phyloP scores from a whole-genome alignment of 2,888 invertebrate genomes.

The Alsophila aescularia region DNA sequence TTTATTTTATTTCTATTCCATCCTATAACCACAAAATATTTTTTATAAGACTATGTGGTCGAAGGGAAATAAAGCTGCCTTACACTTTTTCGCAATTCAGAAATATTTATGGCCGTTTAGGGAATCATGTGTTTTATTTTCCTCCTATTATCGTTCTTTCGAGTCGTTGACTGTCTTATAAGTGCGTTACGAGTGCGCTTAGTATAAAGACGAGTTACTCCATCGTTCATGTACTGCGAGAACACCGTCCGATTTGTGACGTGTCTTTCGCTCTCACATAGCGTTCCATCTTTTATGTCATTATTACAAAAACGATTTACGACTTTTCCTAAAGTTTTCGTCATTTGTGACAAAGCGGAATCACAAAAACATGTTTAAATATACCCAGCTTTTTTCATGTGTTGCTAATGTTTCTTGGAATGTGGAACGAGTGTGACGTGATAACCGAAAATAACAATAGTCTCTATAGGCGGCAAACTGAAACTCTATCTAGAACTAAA shows the following conservation, averaged over 20 bases:
- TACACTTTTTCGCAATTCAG: too few relatives aligned
- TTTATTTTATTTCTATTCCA: too few relatives aligned
- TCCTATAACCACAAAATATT: too few relatives aligned
- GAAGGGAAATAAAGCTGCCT: too few relatives aligned
- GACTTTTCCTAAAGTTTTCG: slow-evolving; percentile 26
- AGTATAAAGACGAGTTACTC: neutral
- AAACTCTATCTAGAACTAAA: slow-evolving; percentile 10
- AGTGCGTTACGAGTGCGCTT: too few relatives aligned
- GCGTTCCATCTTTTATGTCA: slow-evolving; percentile 35
- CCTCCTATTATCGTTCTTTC: neutral
- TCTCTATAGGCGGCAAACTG: slow-evolving; percentile 32
- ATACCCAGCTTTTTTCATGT: slow-evolving; percentile 42
- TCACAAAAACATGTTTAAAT: slow-evolving; percentile 49
- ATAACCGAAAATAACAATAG: slow-evolving; percentile 34
- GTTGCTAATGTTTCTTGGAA: slow-evolving; percentile 57
- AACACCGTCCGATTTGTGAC: slow-evolving; percentile 47
- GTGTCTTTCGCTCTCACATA: slow-evolving; percentile 23
- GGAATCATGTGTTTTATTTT: too few relatives aligned
- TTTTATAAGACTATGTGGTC: too few relatives aligned
- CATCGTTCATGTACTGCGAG: slow-evolving; percentile 20
- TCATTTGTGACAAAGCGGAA: slow-evolving; percentile 44
- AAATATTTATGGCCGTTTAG: too few relatives aligned
- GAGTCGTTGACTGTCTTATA: too few relatives aligned
- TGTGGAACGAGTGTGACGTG: slow-evolving; percentile 45
- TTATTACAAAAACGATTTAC: slow-evolving; percentile 38